Base-by-base conservation (phyloP, 2,797 vertebrate species). In the Coreius guichenoti region DNA sequence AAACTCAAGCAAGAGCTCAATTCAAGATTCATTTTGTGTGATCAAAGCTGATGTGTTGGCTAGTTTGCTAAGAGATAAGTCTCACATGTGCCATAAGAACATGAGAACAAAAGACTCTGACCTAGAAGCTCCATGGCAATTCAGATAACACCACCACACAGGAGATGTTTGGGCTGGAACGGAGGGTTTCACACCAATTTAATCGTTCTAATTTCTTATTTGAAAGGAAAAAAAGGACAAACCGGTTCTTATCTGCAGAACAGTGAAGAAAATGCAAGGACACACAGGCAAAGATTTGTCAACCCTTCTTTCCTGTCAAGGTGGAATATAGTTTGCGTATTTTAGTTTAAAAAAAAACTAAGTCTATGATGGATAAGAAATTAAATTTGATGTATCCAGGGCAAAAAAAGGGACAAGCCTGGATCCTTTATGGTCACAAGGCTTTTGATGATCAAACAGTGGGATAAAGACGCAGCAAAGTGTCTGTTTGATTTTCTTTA, bases 401-500 rank as follows among this genome's bases (percentile, higher is more conserved):
- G 19, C 5, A 16, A 61, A 31, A 31, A 63, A 47, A 61, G 17
- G 54, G 12, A 19, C 54, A 67, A 31, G 17, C 13, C n/a, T 77
- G n/a, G 16, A 65, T 43, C 31, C 14, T 9, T 33, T 72, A 54
- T 69, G 43, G 78, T 88, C 84, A 82, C 74, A 23, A 36, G 49
- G 70, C 73, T 72, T 65, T 63, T 63, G 78, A 45, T 51, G 43
- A 54, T 90, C 87, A 90, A 88, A 85, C 56, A 8, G 45, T 13
- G 47, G 31, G 13, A 16, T 56, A 33, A 43, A 45, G 33, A 43
- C 51, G 23, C 2, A 19, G 29, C 16, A 87, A 87, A 19, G 67
- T 80, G 91, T 92, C 93, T 74, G 45, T 84, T 61, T 56, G 81
- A 92, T 91, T 83, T 39, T 82, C 26, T 6, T 86, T 23, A 73